Evolutionary conservation across 1,140 invertebrate genomes (phyloP), one percentile per base, ranked within the genome.

Genomic region (Globodera ellingtonae): DNA sequence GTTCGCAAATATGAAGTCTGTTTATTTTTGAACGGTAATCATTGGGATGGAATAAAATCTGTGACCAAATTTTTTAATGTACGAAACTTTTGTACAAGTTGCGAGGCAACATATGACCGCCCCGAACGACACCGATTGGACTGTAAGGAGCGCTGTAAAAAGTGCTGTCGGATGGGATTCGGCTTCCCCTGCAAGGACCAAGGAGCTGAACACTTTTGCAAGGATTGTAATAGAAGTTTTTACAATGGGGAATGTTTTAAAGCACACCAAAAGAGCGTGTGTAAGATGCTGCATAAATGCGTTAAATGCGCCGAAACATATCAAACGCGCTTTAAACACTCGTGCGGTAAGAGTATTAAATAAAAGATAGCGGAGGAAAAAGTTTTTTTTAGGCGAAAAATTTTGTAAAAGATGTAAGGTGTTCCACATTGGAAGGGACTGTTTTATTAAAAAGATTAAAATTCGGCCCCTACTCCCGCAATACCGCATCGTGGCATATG

Each of bases 401-500:
- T 52, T 24, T n/a, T 73, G 72, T 15, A 8, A 35, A 1, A 50
- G 0, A 1, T 74, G 72, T 18, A 44, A 44, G 15, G 47, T 44
- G 15, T 74, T 48, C 15, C 72, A 74, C 18, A 44, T 46, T 4
- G 15, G 44, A 6, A 9, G 72, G 6, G 9, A 44, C 4, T 74
- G 72, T n/a, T 74, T 48, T 15, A 74, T 74, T 21, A 21, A 13
- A 35, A 73, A 9, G 59, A 9, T 48, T 13, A 73, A 73, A 59
- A 47, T 56, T 15, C 56, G 56, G 5, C 15, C 56, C 5, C 56
- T 0, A 15, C 35, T 35, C 2, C 35, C 4, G 0, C 0, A 10
- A 5, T 59, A 59, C 56, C 9, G 56, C 10, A 59, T 59, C 15
- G 56, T 59, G 1, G 6, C 56, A 7, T 59, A 59, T 59, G 56